Percentiles rank a stretch among this genome's conserved stretches.
These are phyloP conservation scores for Saturnia japonica DNA, from an alignment of 2,888 invertebrate species.

Conservation along the genomic window DNA sequence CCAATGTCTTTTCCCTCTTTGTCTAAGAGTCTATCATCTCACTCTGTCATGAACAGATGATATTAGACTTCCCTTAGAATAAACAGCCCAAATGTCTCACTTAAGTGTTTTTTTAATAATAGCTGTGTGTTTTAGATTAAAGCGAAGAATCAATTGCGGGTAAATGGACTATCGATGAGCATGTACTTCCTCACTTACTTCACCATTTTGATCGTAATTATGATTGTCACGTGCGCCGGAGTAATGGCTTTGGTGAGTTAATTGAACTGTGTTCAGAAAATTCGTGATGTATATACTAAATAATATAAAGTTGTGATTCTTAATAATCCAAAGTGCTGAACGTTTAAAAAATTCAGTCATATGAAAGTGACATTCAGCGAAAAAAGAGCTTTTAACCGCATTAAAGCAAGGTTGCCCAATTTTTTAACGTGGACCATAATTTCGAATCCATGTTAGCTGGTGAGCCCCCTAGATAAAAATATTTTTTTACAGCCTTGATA, in stretches of 20 bases:
- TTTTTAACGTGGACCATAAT: too few relatives aligned
- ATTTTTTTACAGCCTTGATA: too few relatives aligned
- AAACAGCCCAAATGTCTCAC: not conserved
- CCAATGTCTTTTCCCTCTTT: not conserved
- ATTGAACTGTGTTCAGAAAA: too few relatives aligned
- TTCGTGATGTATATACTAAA: too few relatives aligned
- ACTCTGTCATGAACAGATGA: not conserved
- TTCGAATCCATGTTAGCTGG: too few relatives aligned
- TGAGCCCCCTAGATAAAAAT: too few relatives aligned
- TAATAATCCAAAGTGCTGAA: too few relatives aligned
- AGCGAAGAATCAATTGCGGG: conserved; percentile 90
- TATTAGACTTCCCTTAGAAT: not conserved
- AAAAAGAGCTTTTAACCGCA: too few relatives aligned
- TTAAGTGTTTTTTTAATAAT: not conserved
- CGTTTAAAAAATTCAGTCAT: too few relatives aligned
- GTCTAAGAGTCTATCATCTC: not conserved
- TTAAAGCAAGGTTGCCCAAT: too few relatives aligned
- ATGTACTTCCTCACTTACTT: conserved; percentile 90
- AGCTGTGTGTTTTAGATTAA: conserved; percentile 83
- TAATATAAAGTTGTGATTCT: too few relatives aligned
- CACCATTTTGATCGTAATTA: conserved; percentile 86
- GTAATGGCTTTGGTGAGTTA: conserved; percentile 79
- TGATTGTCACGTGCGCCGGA: conserved; percentile 85
- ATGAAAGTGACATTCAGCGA: too few relatives aligned
- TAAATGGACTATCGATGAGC: conserved; percentile 89